Evolutionary conservation across 1,140 invertebrate species (phyloP).

Genomic region (Solenopsis fugax): DNA sequence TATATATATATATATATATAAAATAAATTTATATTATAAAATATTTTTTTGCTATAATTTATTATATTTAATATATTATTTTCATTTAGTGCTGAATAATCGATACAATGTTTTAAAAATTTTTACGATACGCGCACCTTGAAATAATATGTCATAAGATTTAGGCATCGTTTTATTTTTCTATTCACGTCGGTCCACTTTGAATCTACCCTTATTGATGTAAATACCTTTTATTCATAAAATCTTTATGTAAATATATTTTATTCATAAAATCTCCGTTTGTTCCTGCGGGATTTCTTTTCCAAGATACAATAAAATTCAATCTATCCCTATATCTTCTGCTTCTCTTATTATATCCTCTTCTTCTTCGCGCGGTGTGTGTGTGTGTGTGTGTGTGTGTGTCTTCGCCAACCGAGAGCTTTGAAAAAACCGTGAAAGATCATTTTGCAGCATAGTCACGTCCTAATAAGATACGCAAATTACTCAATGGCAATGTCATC

Average conservation of each 20-base stretch:
- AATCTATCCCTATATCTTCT: slow-evolving; percentile 30
- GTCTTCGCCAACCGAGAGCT: slow-evolving; percentile 28
- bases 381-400: background rate
- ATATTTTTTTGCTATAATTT: background rate
- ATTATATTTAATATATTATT: slow-evolving; percentile 5
- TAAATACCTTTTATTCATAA: slow-evolving; percentile 55
- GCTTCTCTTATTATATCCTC: background rate
- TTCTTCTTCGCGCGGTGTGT: background rate
- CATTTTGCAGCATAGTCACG: slow-evolving; percentile 71
- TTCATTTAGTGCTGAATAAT: background rate
- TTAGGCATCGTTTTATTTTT: background rate
- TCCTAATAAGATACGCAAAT: slow-evolving; percentile 75
- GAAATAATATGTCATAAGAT: slow-evolving; percentile 1
- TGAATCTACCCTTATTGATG: background rate
- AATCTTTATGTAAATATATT: slow-evolving; percentile 43
- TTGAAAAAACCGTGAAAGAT: slow-evolving; percentile 54
- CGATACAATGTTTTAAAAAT: background rate
- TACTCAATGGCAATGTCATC: slow-evolving; percentile 72
- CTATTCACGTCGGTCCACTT: background rate
- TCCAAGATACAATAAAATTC: slow-evolving; percentile 32
- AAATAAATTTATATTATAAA: background rate
- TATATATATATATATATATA: background rate
- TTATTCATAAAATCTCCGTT: slow-evolving; percentile 60
- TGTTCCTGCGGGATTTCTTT: slow-evolving; percentile 32
- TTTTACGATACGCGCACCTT: background rate